Conservation (phyloP, 2,797 vertebrate species). For the Amphiprion clarkii region DNA sequence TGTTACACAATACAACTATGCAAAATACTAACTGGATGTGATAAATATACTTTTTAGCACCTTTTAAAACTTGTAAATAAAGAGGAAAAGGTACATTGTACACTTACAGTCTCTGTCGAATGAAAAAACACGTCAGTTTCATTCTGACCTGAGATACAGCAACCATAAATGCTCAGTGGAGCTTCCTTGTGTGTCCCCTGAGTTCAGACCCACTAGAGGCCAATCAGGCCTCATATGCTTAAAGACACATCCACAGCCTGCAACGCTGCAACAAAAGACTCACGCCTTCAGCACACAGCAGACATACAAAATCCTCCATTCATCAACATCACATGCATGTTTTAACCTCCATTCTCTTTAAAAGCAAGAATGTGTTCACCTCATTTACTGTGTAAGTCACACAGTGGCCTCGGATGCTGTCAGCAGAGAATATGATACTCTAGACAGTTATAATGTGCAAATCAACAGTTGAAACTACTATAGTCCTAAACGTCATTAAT, state of each 20-base stretch:
- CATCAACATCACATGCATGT: neutral
- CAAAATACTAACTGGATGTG: too few relatives aligned
- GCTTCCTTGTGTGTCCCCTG: neutral
- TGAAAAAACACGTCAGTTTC: neutral
- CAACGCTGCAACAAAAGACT: conserved; percentile 8
- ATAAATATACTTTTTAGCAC: neutral
- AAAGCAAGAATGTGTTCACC: neutral
- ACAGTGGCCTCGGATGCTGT: neutral
- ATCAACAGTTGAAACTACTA: neutral
- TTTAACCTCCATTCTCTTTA: neutral
- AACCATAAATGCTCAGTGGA: neutral
- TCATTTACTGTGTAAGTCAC: neutral
- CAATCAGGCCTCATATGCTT: neutral
- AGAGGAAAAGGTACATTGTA: neutral
- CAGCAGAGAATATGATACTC: neutral
- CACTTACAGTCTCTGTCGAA: neutral
- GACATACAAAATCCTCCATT: neutral
- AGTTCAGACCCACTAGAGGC: neutral
- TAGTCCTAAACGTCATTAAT: neutral
- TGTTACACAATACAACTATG: too few relatives aligned
- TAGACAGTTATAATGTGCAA: too few relatives aligned
- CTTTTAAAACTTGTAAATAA: neutral
- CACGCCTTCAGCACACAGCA: neutral
- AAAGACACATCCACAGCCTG: neutral
- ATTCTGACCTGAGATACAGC: neutral